Evolutionary conservation across 2,113 vertebrate species (phyloP).

Genomic region (Larimichthys polyactis): DNA sequence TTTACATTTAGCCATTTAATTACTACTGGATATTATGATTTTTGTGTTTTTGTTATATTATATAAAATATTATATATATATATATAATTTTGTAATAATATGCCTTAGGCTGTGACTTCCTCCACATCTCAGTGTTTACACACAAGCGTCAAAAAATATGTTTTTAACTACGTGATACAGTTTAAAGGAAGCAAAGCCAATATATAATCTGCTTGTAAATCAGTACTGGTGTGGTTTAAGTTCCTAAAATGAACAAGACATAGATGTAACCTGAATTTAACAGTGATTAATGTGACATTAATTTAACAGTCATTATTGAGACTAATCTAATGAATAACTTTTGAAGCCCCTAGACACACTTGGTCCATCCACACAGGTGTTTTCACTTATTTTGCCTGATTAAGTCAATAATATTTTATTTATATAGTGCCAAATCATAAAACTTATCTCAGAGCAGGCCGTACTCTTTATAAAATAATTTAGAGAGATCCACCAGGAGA

Average conservation of each 20-base stretch:
- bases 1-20: neutral
- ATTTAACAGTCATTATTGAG: too few relatives aligned
- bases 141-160: too few relatives aligned
- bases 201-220: neutral
- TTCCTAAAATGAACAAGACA: neutral
- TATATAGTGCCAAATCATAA: too few relatives aligned
- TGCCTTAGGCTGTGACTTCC: too few relatives aligned
- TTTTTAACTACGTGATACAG: too few relatives aligned
- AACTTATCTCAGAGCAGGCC: too few relatives aligned
- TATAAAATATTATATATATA: too few relatives aligned
- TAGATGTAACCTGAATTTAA: neutral
- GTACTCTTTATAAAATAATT: too few relatives aligned
- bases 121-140: neutral
- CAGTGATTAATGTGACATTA: neutral
- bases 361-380: neutral
- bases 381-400: neutral
- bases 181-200: too few relatives aligned
- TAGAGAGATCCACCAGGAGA: too few relatives aligned
- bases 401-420: too few relatives aligned
- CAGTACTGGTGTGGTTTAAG: neutral
- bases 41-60: neutral
- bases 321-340: neutral
- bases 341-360: neutral
- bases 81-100: too few relatives aligned
- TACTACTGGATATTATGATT: neutral